phyloP scores from a whole-genome alignment of 2,888 invertebrate genomes.

The Thera britannica region DNA sequence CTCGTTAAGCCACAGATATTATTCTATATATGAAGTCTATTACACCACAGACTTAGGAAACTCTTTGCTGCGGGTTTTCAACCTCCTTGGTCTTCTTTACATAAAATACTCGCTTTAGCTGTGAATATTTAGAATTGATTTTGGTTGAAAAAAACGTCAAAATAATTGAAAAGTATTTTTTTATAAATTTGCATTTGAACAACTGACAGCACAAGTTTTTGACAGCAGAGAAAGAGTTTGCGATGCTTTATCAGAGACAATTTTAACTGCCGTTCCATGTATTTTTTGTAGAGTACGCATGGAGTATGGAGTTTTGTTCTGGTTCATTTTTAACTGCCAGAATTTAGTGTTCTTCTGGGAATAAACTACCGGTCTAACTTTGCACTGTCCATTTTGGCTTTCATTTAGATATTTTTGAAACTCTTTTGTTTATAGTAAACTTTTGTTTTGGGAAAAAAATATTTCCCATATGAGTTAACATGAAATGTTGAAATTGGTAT shows the following conservation, averaged over 20 bases:
- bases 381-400: background rate
- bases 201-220: slow-evolving; percentile 4
- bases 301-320: slow-evolving; percentile 6
- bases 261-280: slow-evolving; percentile 42
- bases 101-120: no score
- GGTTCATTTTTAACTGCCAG: slow-evolving; percentile 15
- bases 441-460: background rate
- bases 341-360: slow-evolving; percentile 25
- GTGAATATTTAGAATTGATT: no score
- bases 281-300: slow-evolving; percentile 6
- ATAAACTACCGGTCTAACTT: slow-evolving; percentile 8
- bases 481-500: no score
- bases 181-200: no score
- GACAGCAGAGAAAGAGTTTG: slow-evolving; percentile 3
- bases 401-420: background rate
- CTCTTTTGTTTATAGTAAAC: background rate
- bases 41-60: slow-evolving; percentile 24
- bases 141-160: no score
- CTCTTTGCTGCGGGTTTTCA: no score
- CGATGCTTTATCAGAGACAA: slow-evolving; percentile 22
- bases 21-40: slow-evolving; percentile 22
- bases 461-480: no score
- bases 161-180: no score
- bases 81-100: no score
- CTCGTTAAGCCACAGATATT: slow-evolving; percentile 55